Evolutionary conservation across 2,888 invertebrate genomes (phyloP).

Genomic region (Agonopterix heracliana): DNA sequence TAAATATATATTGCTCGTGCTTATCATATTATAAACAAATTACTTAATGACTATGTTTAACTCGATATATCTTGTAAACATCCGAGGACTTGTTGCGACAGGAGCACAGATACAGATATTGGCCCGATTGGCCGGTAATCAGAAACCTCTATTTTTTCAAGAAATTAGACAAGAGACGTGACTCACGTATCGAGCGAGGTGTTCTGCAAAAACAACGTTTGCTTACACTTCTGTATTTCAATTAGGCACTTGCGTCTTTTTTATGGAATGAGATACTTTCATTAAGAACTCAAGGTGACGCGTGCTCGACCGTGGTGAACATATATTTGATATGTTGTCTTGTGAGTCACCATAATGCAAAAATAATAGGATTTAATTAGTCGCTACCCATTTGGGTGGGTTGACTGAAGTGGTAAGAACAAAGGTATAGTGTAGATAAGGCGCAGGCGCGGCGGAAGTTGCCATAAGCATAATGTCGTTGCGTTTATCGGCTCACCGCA

Average conservation of each 20-base stretch:
- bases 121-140: constrained; percentile 26
- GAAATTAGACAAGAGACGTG: constrained; percentile 29
- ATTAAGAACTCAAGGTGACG: too few species aligned
- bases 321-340: too few species aligned
- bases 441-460: constrained; percentile 45
- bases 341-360: constrained; percentile 15
- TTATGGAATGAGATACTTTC: too few species aligned
- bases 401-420: constrained; percentile 45
- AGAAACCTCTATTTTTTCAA: constrained; percentile 26
- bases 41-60: constrained; percentile 26
- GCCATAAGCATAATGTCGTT: constrained; percentile 33
- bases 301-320: too few species aligned
- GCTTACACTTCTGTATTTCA: constrained; percentile 18
- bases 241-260: constrained; percentile 8
- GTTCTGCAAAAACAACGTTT: constrained; percentile 24
- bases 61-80: constrained; percentile 20
- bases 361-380: constrained; percentile 51
- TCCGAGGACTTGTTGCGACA: constrained; percentile 14
- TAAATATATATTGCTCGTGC: constrained; percentile 11
- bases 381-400: constrained; percentile 38
- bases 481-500: constrained; percentile 19
- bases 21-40: constrained; percentile 32
- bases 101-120: constrained; percentile 22
- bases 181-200: constrained; percentile 30
- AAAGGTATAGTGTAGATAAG: constrained; percentile 53